Percentiles rank a stretch among this genome's conserved stretches.
These are phyloP conservation scores for Lagodon rhomboides DNA, from an alignment of 2,797 vertebrate species.

Conservation along the genomic window DNA sequence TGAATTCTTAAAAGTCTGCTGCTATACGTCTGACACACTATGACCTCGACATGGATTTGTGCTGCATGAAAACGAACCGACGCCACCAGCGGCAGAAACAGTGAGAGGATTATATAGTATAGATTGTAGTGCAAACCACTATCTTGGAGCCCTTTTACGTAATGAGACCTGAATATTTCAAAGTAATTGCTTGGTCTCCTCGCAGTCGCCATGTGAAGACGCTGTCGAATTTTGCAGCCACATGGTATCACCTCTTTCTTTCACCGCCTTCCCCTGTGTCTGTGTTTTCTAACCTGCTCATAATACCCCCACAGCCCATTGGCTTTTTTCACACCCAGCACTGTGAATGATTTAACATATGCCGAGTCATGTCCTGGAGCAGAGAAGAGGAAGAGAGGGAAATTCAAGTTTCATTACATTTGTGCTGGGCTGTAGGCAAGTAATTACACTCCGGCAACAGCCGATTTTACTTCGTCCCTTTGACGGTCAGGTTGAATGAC, in stretches of 20 bases:
- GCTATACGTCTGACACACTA: not conserved
- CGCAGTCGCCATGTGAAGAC: not conserved
- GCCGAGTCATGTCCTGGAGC: slow-evolving; percentile 61
- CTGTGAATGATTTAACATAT: slow-evolving; percentile 76
- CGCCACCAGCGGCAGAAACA: not conserved
- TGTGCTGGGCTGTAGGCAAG: slow-evolving; percentile 67
- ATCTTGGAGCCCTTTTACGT: not conserved
- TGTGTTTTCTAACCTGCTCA: slow-evolving; percentile 49
- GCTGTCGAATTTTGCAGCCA: not conserved
- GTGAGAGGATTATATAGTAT: not conserved
- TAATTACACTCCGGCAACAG: slow-evolving; percentile 65
- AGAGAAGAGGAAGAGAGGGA: slow-evolving; percentile 36
- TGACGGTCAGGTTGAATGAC: slow-evolving; percentile 43
- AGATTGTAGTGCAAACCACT: not conserved
- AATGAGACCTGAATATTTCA: slow-evolving; percentile 27
- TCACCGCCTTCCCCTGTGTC: not conserved
- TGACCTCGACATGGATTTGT: not conserved
- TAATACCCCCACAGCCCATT: slow-evolving; percentile 45
- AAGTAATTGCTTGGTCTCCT: slow-evolving; percentile 9
- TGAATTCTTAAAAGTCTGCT: slow-evolving; percentile 13
- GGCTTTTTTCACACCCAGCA: slow-evolving; percentile 35
- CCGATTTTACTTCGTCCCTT: slow-evolving; percentile 49
- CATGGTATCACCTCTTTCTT: not conserved
- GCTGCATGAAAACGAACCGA: not conserved
- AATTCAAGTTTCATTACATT: slow-evolving; percentile 70